Evolutionary conservation across 2,113 vertebrate species (phyloP), one percentile per base, ranked within the genome.

Genomic region (Corvus moneduloides): DNA sequence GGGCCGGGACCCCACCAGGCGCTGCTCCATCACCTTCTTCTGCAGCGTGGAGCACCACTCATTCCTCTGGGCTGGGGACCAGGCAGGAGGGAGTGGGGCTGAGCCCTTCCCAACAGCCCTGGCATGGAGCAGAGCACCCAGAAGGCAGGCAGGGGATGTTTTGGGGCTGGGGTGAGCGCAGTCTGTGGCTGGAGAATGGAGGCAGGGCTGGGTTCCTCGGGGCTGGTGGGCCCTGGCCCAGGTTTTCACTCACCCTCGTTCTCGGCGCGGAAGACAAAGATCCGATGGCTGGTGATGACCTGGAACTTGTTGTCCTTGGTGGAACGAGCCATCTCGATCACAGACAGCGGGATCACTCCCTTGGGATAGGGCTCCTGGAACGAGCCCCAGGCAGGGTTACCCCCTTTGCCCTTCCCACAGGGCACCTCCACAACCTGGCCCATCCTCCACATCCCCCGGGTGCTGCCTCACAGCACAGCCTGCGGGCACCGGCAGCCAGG

Each of bases 221-320:
- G 35, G 51, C 28, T 8, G 17, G 10, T 3, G 22, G 30, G 17
- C 24, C 23, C 24, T 20, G n/a, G 16, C 8, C 16, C 2, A 2
- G 51, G 10, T 67, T 11, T 37, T 85, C 4, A 2, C 97, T 98
- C 94, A 99, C 99, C 98, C 97, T 99, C 99, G 1, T 97, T 99
- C 82, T 99, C 99, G 0, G 99, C 98, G 9, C 99, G 98, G 95
- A 99, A 99, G 33, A 99, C 98, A 33, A 99, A 99, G 63, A 99
- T 98, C 80, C 99, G 96, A 71, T 99, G 98, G 95, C 98, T 98
- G 2, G 99, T 99, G 96, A 99, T 98, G 13, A 99, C 97, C 91
- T 99, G 99, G 98, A 99, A 99, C 77, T 99, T 99, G 96, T 99
- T 99, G 97, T 99, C 99, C 95, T 99, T 99, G 95, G 98, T 98